Base-by-base conservation (phyloP, 1,140 invertebrate species). In the Thaumetopoea pityocampa region DNA sequence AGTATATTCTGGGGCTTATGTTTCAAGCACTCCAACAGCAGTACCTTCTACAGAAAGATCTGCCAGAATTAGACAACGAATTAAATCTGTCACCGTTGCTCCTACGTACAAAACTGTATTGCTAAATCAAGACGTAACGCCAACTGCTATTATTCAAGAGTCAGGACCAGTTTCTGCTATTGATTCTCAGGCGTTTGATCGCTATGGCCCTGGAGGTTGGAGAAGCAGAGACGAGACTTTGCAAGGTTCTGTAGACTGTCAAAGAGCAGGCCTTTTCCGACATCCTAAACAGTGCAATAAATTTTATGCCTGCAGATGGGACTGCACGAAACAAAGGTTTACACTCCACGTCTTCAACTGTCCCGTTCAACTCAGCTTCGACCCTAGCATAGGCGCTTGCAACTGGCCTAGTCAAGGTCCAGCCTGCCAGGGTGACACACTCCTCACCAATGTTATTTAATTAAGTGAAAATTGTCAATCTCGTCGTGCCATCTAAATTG, bases 291-390 rank as follows among this genome's bases (percentile, higher is more conserved):
- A 92, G 42, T 95, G 94, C 63, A 93, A 94, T 60, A 94, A 94
- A 64, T 95, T 95, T 84, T 95, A 94, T 60, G 89, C 92, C 17
- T 95, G 94, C 66, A 89, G 92, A 63, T 95, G 92, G 92, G 93
- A 95, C 61, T 88, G 90, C 44, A 92, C 89, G 74, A 92, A 94
- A 49, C 90, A 93, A 46, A 89, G 88, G 48, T 95, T 90, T 67
- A 93, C 92, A 3, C 85, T 95, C 3, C 91, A 93, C 55, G 86
- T 92, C 1, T 93, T 95, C 67, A 92, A 93, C 51, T 95, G 94
- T 67, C 93, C 94, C 0, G 88, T 95, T 29, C 91, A 93, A 63
- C 81, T 94, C 19, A 92, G 91, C 11, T 95, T 94, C 55, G 93
- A 95, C 67, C 86, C 89, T 5, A 88, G 77, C 15, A 86, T 93